Conservation (phyloP, 2,113 vertebrate genomes). For the Corythornis vintsioides region DNA sequence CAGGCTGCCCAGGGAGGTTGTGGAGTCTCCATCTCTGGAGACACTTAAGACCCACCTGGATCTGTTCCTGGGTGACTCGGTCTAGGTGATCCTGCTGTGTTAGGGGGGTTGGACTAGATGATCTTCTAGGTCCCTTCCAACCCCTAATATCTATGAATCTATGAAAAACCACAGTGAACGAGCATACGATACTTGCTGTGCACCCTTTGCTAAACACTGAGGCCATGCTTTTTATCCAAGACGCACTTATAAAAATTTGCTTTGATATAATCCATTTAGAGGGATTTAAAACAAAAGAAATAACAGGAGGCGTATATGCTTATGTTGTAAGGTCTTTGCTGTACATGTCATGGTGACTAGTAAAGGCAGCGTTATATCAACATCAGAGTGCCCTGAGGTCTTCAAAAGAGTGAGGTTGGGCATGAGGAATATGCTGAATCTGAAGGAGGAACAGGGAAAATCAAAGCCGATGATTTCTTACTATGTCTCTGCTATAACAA, state of each 20-base stretch:
- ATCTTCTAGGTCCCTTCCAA: no score
- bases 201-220: background rate
- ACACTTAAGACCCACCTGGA: no score
- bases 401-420: background rate
- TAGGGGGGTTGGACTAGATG: no score
- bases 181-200: rapidly evolving
- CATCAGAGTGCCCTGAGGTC: background rate
- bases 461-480: background rate
- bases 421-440: background rate
- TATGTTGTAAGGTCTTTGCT: background rate
- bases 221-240: rapidly evolving
- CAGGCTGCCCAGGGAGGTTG: no score
- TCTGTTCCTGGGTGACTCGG: no score
- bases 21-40: no score
- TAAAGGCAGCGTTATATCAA: background rate
- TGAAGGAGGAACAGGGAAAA: background rate
- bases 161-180: background rate
- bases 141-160: no score
- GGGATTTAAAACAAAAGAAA: background rate
- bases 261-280: slow-evolving; percentile 43
- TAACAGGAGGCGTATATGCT: background rate
- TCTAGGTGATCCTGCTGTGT: no score
- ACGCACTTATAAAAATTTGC: slow-evolving; percentile 15
- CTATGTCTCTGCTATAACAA: background rate
- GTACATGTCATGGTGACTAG: rapidly evolving